Conservation (phyloP, 2,888 invertebrate species). For the Pyrgus malvae region DNA sequence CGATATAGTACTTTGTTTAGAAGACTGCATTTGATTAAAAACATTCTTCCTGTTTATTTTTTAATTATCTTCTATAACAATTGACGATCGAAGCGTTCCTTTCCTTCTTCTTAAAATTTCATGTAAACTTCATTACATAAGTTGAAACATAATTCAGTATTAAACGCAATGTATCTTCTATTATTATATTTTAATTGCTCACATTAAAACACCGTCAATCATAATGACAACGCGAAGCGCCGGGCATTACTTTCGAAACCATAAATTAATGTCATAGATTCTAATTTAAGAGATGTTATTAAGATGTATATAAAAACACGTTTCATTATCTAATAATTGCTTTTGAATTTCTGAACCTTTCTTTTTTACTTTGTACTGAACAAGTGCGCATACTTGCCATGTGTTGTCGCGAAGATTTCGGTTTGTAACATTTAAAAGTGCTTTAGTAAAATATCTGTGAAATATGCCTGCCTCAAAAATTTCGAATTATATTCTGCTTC, state of each 20-base stretch:
- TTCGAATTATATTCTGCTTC: not conserved
- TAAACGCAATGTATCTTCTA: too few relatives aligned
- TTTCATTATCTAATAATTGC: slow-evolving; percentile 69
- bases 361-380: slow-evolving; percentile 31
- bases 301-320: slow-evolving; percentile 60
- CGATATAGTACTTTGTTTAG: too few relatives aligned
- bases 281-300: slow-evolving; percentile 64
- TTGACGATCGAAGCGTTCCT: too few relatives aligned
- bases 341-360: slow-evolving; percentile 27
- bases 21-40: too few relatives aligned
- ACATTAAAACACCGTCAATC: slow-evolving; percentile 53
- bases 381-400: slow-evolving; percentile 42
- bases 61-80: not conserved
- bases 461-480: slow-evolving; percentile 2
- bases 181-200: slow-evolving; percentile 43
- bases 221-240: slow-evolving; percentile 57
- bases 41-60: not conserved
- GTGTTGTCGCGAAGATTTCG: slow-evolving; percentile 64
- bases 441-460: slow-evolving; percentile 2
- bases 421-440: slow-evolving; percentile 29
- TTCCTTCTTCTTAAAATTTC: too few relatives aligned
- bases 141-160: too few relatives aligned
- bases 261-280: slow-evolving; percentile 70
- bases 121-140: too few relatives aligned
- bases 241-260: slow-evolving; percentile 62